Percentiles rank a stretch among this genome's conserved stretches.
phyloP scores from a whole-genome alignment of 2,888 invertebrate genomes.

The Alentia gelatinosa region DNA sequence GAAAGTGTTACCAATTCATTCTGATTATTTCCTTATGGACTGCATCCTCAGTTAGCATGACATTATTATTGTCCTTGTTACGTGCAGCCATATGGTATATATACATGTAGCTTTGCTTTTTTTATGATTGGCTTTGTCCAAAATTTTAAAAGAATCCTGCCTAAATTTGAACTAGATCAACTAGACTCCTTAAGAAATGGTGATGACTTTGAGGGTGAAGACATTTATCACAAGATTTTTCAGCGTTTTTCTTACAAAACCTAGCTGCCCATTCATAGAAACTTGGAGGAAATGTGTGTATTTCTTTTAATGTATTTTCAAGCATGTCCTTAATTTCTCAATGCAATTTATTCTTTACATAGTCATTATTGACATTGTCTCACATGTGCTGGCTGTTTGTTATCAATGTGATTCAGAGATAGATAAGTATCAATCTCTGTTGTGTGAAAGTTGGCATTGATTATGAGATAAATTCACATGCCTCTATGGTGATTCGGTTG shows the following conservation, averaged over 20 bases:
- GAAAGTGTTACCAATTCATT: not conserved
- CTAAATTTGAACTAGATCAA: not conserved
- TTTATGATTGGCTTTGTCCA: not conserved
- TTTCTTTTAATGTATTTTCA: not conserved
- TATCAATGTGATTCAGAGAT: not conserved
- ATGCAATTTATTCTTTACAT: not conserved
- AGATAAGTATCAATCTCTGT: not conserved
- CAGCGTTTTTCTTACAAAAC: not conserved
- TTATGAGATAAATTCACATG: not conserved
- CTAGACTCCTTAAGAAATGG: slow-evolving; percentile 32
- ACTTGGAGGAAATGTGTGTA: not conserved
- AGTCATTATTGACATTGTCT: no score
- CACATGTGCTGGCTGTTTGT: not conserved
- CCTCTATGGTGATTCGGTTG: not conserved
- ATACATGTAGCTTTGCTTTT: no score
- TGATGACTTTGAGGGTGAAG: slow-evolving; percentile 30
- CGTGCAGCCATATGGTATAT: not conserved
- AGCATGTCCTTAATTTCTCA: not conserved
- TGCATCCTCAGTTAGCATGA: not conserved
- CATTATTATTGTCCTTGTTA: not conserved
- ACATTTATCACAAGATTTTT: slow-evolving; percentile 11
- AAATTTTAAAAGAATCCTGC: not conserved
- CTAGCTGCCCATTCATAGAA: not conserved
- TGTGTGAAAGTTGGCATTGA: not conserved
- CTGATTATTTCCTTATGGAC: slow-evolving; percentile 1